phyloP scores from a whole-genome alignment of 2,113 vertebrate species.

The Oostethus manadensis region DNA sequence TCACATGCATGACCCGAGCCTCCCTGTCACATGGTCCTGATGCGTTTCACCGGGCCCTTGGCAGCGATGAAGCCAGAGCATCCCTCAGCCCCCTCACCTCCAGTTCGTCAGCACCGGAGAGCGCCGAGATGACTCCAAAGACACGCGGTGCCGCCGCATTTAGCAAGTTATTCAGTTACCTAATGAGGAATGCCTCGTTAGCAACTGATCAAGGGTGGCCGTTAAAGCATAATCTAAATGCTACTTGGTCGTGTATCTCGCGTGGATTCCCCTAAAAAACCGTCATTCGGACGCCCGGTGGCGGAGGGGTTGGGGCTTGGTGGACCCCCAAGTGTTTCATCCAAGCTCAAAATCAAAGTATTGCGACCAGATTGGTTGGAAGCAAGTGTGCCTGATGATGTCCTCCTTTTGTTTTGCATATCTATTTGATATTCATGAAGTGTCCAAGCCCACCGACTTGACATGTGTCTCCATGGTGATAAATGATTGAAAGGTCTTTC shows the following conservation, averaged over 20 bases:
- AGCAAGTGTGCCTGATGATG: slow-evolving; percentile 63
- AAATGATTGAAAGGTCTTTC: slow-evolving; percentile 73
- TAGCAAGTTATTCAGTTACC: slow-evolving; percentile 58
- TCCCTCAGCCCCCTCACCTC: slow-evolving; percentile 40
- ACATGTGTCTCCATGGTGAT: slow-evolving; percentile 71
- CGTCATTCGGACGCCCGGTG: slow-evolving; percentile 39
- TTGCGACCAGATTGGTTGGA: slow-evolving; percentile 36
- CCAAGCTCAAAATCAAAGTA: slow-evolving; percentile 41
- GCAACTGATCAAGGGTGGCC: slow-evolving; percentile 52
- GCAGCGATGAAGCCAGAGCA: slow-evolving; percentile 38
- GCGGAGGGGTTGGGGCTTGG: slow-evolving; percentile 16
- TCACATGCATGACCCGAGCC: slow-evolving; percentile 30
- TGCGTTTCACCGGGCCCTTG: slow-evolving; percentile 37
- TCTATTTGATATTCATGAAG: slow-evolving; percentile 76
- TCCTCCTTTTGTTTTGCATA: slow-evolving; percentile 69
- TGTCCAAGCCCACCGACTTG: slow-evolving; percentile 70
- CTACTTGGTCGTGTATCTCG: slow-evolving; percentile 3
- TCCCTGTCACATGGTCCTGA: slow-evolving; percentile 18
- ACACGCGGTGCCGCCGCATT: slow-evolving; percentile 27
- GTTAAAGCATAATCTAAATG: slow-evolving; percentile 42
- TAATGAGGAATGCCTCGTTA: slow-evolving; percentile 54
- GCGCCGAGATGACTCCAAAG: slow-evolving; percentile 48
- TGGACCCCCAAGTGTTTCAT: slow-evolving; percentile 35
- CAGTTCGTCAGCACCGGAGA: slow-evolving; percentile 45
- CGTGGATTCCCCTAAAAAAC: slow-evolving; percentile 17